phyloP scores from a whole-genome alignment of 2,888 invertebrate genomes.

The Pharmacophagus antenor region DNA sequence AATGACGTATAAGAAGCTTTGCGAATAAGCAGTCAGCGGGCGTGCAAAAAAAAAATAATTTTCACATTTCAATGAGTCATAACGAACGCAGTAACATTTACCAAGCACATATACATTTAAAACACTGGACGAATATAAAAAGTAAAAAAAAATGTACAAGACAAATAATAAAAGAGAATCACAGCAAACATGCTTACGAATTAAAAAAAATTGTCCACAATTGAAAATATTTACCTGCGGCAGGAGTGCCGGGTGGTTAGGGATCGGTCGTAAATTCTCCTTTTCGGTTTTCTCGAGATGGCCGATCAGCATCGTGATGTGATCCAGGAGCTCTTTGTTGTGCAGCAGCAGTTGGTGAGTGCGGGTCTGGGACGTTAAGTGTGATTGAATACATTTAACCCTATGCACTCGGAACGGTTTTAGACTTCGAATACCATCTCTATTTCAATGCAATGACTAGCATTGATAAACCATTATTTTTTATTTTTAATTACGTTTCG shows the following conservation, averaged over 20 bases:
- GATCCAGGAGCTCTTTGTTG: conserved; percentile 96
- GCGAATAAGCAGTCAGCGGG: neutral
- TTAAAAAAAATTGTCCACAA: neutral
- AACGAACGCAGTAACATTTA: neutral
- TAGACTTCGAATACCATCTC: too few species aligned
- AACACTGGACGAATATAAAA: neutral
- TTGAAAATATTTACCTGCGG: conserved; percentile 81
- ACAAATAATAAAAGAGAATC: neutral
- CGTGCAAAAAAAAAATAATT: neutral
- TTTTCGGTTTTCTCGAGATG: conserved; percentile 93
- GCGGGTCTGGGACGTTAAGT: conserved; percentile 81
- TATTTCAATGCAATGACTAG: too few species aligned
- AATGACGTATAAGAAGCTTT: too few species aligned
- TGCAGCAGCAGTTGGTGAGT: conserved; percentile 97
- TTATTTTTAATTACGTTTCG: too few species aligned
- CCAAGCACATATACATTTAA: neutral
- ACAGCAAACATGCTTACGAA: conserved; percentile 13
- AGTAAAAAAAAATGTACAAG: neutral
- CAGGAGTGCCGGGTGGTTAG: conserved; percentile 83
- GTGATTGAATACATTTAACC: neutral
- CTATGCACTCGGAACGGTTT: too few species aligned
- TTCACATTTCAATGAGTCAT: neutral
- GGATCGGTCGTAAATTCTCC: conserved; percentile 75
- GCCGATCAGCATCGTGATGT: conserved; percentile 94
- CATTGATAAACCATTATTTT: too few species aligned